Evolutionary conservation across 2,888 invertebrate genomes (phyloP), one percentile per base, ranked within the genome.

Genomic region (Pycnomerus fuliginosus): DNA sequence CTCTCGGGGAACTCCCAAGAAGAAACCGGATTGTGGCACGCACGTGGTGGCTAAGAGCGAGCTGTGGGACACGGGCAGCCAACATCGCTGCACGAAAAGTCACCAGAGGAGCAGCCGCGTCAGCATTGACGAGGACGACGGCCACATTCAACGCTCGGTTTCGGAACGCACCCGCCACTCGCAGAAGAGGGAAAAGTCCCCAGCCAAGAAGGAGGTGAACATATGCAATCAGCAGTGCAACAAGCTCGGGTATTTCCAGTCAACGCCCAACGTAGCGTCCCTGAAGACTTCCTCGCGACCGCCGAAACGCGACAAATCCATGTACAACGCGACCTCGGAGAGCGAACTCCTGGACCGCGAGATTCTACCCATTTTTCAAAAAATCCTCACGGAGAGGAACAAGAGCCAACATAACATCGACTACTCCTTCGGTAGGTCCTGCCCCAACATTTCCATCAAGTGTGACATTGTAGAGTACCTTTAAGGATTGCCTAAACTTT

Each of bases 381-480:
- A 92, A 71, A 78, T 91, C n/a, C 78, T 91, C 33, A 90, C 88
- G 2, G 90, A 91, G 65, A 77, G 90, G 50, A 89, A 90, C 60
- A 79, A 78, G 58, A 75, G 74, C 55, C 81, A 82, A 3, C 81
- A 83, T 36, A 78, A 82, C 37, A 77, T 83, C 12, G 83, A 84
- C 67, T 80, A 85, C 20, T 81, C 80, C 16, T 85, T 84, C 55
- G 90, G 91, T 40, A 84, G 90, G 58, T 92, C 92, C 64, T 93
- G 93, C 71, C 93, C 93, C 16, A 92, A 92, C 77, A 92, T 92
- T 75, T 91, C 92, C 49, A 92, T 94, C 62, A 93, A 93, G 75
- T 93, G 93, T 79, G 93, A 93, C 77, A 93, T 94, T 64, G 93
- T 93, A 61, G 93, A 93, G 69, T 93, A 94, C 74, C 83, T 93